Conservation (phyloP, 2,888 invertebrate species). For the Therioaphis trifolii region DNA sequence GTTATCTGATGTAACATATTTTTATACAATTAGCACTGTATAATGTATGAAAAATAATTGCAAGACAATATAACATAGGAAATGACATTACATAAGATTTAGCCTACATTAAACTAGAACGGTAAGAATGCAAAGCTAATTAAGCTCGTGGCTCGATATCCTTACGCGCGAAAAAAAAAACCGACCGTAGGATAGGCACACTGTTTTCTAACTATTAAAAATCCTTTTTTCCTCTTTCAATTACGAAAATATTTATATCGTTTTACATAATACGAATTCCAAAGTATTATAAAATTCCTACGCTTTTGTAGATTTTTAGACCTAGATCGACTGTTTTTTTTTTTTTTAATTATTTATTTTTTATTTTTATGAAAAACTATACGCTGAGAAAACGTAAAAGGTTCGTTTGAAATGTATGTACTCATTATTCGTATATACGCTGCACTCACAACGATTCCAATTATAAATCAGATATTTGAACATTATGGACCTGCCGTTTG, state of each 20-base stretch:
- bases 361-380: too few species aligned
- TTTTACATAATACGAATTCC: too few species aligned
- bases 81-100: conserved; percentile 22
- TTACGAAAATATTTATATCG: not conserved
- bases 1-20: not conserved
- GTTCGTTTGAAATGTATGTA: too few species aligned
- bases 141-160: not conserved
- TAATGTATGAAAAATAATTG: conserved; percentile 30
- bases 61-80: conserved; percentile 2
- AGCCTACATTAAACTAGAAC: conserved; percentile 32
- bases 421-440: too few species aligned
- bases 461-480: too few species aligned
- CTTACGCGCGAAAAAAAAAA: not conserved
- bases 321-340: too few species aligned
- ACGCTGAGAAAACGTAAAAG: too few species aligned
- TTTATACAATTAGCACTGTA: not conserved
- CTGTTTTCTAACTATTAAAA: not conserved
- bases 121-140: conserved; percentile 25
- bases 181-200: not conserved
- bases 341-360: too few species aligned
- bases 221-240: not conserved
- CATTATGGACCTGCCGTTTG: too few species aligned
- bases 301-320: too few species aligned
- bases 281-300: too few species aligned
- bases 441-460: too few species aligned